Evolutionary conservation across 1,140 invertebrate genomes (phyloP), one percentile per base, ranked within the genome.

Genomic region (Linepithema humile): DNA sequence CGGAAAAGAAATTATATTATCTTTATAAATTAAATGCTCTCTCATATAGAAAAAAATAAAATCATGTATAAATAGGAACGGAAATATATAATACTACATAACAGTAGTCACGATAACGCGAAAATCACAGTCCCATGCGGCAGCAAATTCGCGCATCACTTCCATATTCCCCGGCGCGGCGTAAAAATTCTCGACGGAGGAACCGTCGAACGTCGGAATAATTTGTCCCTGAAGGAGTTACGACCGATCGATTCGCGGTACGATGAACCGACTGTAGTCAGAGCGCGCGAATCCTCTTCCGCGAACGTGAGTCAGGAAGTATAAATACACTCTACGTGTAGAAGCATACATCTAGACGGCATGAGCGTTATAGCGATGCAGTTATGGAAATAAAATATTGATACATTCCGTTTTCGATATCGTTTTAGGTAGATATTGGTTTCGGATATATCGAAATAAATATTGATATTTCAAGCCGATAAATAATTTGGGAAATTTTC

Each of bases 181-280:
- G 48, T 80, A 80, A 80, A 80, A 80, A 53, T 80, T 70, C 64
- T 70, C 75, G 75, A 80, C 50, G 75, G 65, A 80, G 50, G 35
- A 55, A 45, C 38, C 75, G 64, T 70, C 75, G 75, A 55, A 78
- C 75, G 48, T 78, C 35, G 64, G 75, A 80, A 80, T 80, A 80
- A 80, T 80, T 80, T 80, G 75, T 80, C 75, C 75, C 75, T 80
- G 67, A 80, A 80, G 75, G 75, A 80, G 75, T 80, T 80, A 80
- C 75, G 75, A 55, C 64, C 75, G 64, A 80, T 80, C 75, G 75
- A 80, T 80, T 80, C 75, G 75, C 12, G 48, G 75, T 70, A 55
- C 75, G 75, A 80, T 80, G 75, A 80, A 80, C 64, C 48, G 75
- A 55, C 62, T 78, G 62, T 70, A 69, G 64, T 57, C 64, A 32